A percentile compares a stretch with the other conserved stretches of the same genome.
Evolutionary conservation across 2,113 vertebrate genomes (phyloP).

Genomic region (Myotis brandtii): DNA sequence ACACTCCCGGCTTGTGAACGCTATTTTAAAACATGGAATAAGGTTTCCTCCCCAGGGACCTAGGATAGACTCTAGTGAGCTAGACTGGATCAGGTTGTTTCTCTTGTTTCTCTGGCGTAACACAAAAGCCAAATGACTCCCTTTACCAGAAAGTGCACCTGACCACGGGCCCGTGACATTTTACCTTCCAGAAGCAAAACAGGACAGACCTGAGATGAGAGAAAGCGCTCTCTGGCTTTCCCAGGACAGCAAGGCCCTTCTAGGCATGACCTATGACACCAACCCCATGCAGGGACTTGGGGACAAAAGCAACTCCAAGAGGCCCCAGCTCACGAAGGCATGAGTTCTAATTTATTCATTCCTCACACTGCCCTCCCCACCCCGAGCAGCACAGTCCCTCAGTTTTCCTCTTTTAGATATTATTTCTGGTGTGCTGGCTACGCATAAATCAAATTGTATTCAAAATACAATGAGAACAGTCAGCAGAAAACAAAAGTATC

Average conservation of each 20-base stretch:
- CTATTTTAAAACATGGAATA: background rate
- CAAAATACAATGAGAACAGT: background rate
- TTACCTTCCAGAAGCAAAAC: background rate
- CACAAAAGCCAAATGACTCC: background rate
- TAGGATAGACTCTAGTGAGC: background rate
- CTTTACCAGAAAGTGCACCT: background rate
- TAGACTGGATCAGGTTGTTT: background rate
- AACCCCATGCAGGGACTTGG: background rate
- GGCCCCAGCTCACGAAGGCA: background rate
- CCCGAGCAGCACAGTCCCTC: background rate
- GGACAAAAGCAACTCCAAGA: background rate
- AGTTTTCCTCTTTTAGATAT: background rate
- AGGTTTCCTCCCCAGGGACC: background rate
- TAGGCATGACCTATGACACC: background rate
- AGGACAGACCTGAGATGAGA: background rate
- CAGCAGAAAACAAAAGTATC: background rate
- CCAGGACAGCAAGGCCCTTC: background rate
- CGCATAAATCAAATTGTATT: background rate
- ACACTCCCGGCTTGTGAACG: background rate
- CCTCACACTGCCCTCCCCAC: background rate
- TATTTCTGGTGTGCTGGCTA: background rate
- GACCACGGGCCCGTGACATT: background rate
- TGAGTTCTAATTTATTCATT: background rate
- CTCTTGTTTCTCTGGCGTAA: background rate
- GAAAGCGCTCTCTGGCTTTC: background rate